Evolutionary conservation across 2,888 invertebrate genomes (phyloP), one percentile per base, ranked within the genome.

Genomic region (Gerris lacustris): DNA sequence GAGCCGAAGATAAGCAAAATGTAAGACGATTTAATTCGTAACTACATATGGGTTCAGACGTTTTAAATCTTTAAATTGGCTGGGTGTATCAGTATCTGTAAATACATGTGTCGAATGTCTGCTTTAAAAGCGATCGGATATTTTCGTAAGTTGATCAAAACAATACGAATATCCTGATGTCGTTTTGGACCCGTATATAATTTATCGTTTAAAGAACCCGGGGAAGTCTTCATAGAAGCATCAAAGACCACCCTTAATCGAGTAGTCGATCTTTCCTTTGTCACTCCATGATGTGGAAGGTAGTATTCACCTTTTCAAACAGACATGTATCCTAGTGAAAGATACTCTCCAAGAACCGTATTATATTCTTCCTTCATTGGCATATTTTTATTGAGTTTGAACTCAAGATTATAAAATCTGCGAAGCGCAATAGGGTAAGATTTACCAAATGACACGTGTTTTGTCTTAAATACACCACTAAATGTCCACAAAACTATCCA

Each of bases 321-420:
- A 47, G 47, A 47, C 47, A 47, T 47, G 11, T 47, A 11, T 47
- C 47, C 47, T 47, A n/a, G n/a, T n/a, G n/a, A n/a, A n/a, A n/a
- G n/a, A n/a, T n/a, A n/a, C n/a, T n/a, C n/a, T n/a, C n/a, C 11
- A 6, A 47, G 11, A 47, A 47, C 6, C 47, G 47, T 7, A 47
- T 47, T 47, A 47, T 47, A 47, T 47, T 47, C 47, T 7, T 47
- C 47, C 6, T 47, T 7, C 6, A 47, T 47, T 47, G 6, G 47
- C 6, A 11, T 6, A 7, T 47, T 64, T n/a, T 64, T 64, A 18
- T 64, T 64, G 6, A 64, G n/a, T 7, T n/a, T n/a, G 6, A 9
- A n/a, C n/a, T 64, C 64, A 9, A 64, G n/a, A 9, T 64, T 64
- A 7, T 64, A n/a, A 64, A 64, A 64, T n/a, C 64, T n/a, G n/a